Base-by-base conservation (phyloP, 2,113 vertebrate genomes). In the Ceyx margarethae region DNA sequence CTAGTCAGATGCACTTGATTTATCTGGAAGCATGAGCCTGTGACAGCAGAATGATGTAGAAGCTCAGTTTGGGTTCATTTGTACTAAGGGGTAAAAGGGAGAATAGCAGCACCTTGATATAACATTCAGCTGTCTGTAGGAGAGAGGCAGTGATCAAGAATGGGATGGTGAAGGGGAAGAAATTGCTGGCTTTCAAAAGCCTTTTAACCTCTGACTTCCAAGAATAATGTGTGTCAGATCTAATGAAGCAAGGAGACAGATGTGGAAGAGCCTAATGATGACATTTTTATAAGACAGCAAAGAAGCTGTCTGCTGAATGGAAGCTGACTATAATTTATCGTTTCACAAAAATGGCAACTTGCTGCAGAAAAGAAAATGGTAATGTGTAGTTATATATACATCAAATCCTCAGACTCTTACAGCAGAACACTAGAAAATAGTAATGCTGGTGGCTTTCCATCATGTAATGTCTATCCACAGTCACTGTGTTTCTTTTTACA, bases 261-360 rank as follows among this genome's bases (percentile, higher is more conserved):
- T 67, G 33, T 85, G 72, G 67, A 82, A 83, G 69, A 62, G 25
- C 31, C 37, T 84, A 82, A 79, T 72, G 76, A 50, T 86, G 73
- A 79, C 60, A 54, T 13, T 75, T 84, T 81, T 69, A 76, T 58
- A 76, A 88, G 85, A 60, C 75, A 95, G 50, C 17, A 75, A 76
- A 94, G 50, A 64, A 43, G 19, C 64, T 91, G 75, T 56, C 78
- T 77, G 42, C 50, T 94, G 57, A 74, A 72, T 93, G 71, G 64
- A 65, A 94, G 33, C 65, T 69, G 56, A 80, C 90, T 89, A 68
- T 92, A 88, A 94, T 96, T 96, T 95, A 10, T 79, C 62, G 92
- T 95, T 93, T 81, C 57, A 93, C 6, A 67, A 82, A 96, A 96
- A 94, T 71, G 74, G 51, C 66, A 87, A 18, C 62, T 71, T 87